A percentile compares a stretch with the other conserved stretches of the same genome.
Evolutionary conservation across 1,140 invertebrate species (phyloP).

Genomic region (Zaprionus vittiger): DNA sequence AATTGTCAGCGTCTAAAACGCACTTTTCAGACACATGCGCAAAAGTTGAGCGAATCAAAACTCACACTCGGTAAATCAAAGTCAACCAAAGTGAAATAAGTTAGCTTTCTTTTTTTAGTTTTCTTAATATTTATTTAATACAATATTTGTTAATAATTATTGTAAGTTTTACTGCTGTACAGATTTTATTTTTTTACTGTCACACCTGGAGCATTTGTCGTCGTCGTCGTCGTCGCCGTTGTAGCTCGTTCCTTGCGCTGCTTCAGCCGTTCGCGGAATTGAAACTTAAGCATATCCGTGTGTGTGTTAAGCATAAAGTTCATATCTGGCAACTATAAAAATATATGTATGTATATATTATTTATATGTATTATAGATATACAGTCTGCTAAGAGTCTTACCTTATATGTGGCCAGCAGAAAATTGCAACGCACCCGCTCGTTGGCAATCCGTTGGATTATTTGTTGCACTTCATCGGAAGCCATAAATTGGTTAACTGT

Average conservation of each 20-base stretch:
- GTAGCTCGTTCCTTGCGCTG: conserved; percentile 26
- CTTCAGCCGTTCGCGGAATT: conserved; percentile 55
- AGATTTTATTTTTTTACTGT: conserved; percentile 3
- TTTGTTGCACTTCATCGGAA: conserved; percentile 26
- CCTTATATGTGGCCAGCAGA: conserved; percentile 61
- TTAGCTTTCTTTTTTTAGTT: neutral
- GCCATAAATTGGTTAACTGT: conserved; percentile 35
- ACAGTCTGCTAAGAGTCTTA: neutral
- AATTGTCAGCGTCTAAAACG: conserved; percentile 27
- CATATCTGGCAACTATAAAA: conserved; percentile 59
- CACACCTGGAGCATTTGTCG: neutral
- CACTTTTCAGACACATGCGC: conserved; percentile 46
- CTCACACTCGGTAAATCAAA: no score
- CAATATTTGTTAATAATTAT: neutral
- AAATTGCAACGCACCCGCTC: conserved; percentile 70
- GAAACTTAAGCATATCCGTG: conserved; percentile 15
- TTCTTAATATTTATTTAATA: neutral
- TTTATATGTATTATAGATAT: neutral
- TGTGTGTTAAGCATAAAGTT: conserved; percentile 57
- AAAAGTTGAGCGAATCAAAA: conserved; percentile 8
- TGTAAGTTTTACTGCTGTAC: neutral
- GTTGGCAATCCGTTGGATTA: conserved; percentile 52
- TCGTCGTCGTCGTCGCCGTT: neutral
- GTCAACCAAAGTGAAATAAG: neutral
- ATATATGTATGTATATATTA: neutral